Conservation (phyloP, 2,113 vertebrate genomes). For the Forbesichthys agassizii region DNA sequence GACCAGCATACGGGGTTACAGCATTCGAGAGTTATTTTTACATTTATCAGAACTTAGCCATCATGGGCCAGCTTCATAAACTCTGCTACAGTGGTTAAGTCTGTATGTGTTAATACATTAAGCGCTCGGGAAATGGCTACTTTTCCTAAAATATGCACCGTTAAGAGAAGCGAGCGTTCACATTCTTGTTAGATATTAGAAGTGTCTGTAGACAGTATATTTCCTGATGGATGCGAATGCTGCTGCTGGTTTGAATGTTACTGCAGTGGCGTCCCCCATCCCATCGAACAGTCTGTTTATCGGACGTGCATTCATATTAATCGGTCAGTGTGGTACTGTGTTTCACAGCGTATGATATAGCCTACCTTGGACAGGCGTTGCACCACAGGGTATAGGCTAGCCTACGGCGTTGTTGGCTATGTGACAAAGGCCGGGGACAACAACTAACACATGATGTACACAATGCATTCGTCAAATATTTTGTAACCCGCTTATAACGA, state of each 20-base stretch:
- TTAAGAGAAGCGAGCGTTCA: too few relatives aligned
- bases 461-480: conserved; percentile 8
- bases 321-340: conserved; percentile 1
- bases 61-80: background rate
- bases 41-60: background rate
- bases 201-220: too few relatives aligned
- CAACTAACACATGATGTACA: conserved; percentile 42
- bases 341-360: conserved; percentile 1
- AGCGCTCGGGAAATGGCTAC: too few relatives aligned
- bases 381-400: background rate
- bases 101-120: too few relatives aligned
- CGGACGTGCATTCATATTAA: conserved; percentile 31
- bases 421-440: conserved; percentile 27
- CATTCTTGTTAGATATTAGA: background rate
- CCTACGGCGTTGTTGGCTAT: background rate
- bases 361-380: background rate
- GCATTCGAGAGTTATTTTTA: background rate
- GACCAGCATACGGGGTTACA: conserved; percentile 18
- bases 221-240: background rate
- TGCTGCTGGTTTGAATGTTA: conserved; percentile 2
- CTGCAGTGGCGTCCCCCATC: conserved; percentile 5
- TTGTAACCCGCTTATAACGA: conserved; percentile 26
- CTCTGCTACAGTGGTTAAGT: background rate
- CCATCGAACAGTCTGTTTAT: conserved; percentile 13
- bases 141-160: too few relatives aligned